Conservation (phyloP, 2,113 vertebrate species). For the zebrafish (Danio rerio) region GRCz12tu NC_133184.1:36523001-36523500, state of each 20-base stretch:
- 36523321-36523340: conserved; percentile 9
- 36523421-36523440: conserved; percentile 35
- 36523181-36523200: background rate
- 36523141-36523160: background rate
- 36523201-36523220: background rate
- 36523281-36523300: background rate
- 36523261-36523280: background rate
- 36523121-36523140: too few relatives aligned
- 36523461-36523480: conserved; percentile 38
- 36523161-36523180: background rate
- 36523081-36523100: background rate
- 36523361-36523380: conserved; percentile 20
- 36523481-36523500: conserved; percentile 52
- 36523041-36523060: background rate
- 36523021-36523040: background rate
- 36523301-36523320: conserved; percentile 18
- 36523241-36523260: conserved; percentile 7
- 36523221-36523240: background rate
- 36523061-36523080: background rate
- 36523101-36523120: background rate
- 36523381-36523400: conserved; percentile 53
- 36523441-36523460: conserved; percentile 25
- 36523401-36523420: conserved; percentile 35
- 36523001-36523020: background rate
- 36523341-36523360: conserved; percentile 29